These are phyloP conservation scores for Cyclargus thomasi DNA, from an alignment of 1,140 invertebrate genomes.

Conservation along the genomic window DNA sequence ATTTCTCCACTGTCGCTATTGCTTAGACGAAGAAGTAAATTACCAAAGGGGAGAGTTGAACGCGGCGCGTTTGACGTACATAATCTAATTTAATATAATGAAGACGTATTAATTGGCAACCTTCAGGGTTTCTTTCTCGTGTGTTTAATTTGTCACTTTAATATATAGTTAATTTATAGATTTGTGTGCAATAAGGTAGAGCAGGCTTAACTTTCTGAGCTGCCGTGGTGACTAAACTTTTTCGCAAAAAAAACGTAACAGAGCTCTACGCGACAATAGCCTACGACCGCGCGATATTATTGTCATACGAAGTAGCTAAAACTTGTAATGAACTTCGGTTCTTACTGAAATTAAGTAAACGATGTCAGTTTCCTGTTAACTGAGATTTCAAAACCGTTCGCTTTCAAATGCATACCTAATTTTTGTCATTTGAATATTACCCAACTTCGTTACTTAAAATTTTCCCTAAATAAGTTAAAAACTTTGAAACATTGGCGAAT, in stretches of 20 bases:
- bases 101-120: conserved; percentile 7
- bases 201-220: too few species aligned
- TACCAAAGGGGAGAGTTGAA: conserved; percentile 26
- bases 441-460: conserved; percentile 3
- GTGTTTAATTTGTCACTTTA: not conserved
- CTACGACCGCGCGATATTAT: too few species aligned
- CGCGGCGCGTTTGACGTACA: conserved; percentile 16
- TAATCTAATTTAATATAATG: conserved; percentile 7
- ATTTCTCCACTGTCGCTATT: conserved; percentile 59
- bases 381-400: conserved; percentile 4
- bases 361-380: not conserved
- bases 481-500: not conserved
- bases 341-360: not conserved
- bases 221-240: too few species aligned
- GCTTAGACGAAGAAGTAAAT: conserved; percentile 31
- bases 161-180: too few species aligned
- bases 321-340: not conserved
- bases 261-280: too few species aligned
- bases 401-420: conserved; percentile 12
- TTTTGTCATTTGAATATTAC: not conserved
- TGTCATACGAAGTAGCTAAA: not conserved
- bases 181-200: too few species aligned
- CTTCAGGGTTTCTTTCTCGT: not conserved
- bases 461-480: conserved; percentile 3
- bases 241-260: not conserved